Evolutionary conservation across 2,113 vertebrate species (phyloP), one percentile per base, ranked within the genome.

Genomic region (Perccottus glenii): DNA sequence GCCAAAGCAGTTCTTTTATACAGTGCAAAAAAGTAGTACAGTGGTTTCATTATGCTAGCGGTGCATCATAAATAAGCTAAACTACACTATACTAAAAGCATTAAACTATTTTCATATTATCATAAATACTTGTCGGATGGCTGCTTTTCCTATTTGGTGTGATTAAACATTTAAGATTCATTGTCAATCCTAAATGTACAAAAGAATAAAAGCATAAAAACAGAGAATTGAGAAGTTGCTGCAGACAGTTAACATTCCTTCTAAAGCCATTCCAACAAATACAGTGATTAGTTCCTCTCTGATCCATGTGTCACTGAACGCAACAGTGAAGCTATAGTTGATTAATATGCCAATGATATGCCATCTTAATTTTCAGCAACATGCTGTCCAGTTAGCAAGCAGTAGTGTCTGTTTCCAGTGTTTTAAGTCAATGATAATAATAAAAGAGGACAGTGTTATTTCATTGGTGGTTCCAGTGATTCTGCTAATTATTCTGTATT

Each of bases 61-160:
- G 82, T 90, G 86, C 75, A 81, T 87, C 84, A 89, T 88, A 90
- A 90, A 91, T 89, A 86, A 84, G 82, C 83, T 85, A 73, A 80
- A 79, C 48, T 59, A 82, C 65, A 79, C 70, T 75, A 47, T 73
- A 78, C 63, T 63, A 77, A 85, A 82, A 78, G 62, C 48, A 87
- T 67, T 67, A 33, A 70, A 88, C 64, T 69, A 59, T 74, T 53
- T 73, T 85, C 55, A 85, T 74, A 80, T 70, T 60, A 66, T 65
- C 60, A 71, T 75, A 80, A 66, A 64, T 60, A 11, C 66, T 67
- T 75, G 60, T 79, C 12, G 67, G 74, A 87, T 80, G 87, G 81
- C 75, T 84, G 60, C 78, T 75, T 64, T 66, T 83, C 82, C 82
- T 77, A 67, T 83, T 60, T 60, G 49, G 67, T 73, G 75, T 70